Evolutionary conservation across 2,888 invertebrate genomes (phyloP).

Genomic region (Ichneumon xanthorius): DNA sequence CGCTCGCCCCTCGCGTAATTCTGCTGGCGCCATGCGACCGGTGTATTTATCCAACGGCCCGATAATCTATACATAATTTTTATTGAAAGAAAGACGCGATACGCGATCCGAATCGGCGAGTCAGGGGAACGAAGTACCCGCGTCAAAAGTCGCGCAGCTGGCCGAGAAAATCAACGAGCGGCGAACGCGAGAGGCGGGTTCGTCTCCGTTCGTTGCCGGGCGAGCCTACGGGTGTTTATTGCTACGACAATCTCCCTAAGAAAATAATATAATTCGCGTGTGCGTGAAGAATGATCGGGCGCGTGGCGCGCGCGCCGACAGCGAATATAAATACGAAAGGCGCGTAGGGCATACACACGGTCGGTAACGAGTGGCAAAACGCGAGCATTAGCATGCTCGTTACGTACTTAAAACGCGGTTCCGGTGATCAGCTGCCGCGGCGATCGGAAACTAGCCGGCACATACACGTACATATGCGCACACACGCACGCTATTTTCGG

Average conservation of each 20-base stretch:
- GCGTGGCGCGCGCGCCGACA: constrained; percentile 51
- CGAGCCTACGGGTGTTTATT: constrained; percentile 7
- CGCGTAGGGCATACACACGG: constrained; percentile 29
- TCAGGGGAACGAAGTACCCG: neutral
- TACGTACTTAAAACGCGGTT: constrained; percentile 80
- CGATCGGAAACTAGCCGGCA: neutral
- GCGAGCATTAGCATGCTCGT: constrained; percentile 78
- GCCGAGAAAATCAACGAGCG: constrained; percentile 55
- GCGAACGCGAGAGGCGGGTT: constrained; percentile 33
- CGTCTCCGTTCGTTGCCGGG: neutral
- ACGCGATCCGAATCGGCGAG: neutral
- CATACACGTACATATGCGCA: neutral
- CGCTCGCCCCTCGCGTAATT: neutral
- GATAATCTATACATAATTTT: constrained; percentile 11
- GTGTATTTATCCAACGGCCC: constrained; percentile 10
- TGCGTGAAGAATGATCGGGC: constrained; percentile 43
- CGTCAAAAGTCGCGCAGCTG: constrained; percentile 52
- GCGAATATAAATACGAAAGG: neutral
- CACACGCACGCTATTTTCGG: constrained; percentile 45
- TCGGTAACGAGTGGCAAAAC: constrained; percentile 74
- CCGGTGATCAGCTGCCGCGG: constrained; percentile 81
- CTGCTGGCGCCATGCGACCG: neutral
- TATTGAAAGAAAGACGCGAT: constrained; percentile 1
- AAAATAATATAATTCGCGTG: constrained; percentile 56
- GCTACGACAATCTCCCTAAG: constrained; percentile 33